Base-by-base conservation (phyloP, 1,140 invertebrate species). In the Cyclina sinensis region DNA sequence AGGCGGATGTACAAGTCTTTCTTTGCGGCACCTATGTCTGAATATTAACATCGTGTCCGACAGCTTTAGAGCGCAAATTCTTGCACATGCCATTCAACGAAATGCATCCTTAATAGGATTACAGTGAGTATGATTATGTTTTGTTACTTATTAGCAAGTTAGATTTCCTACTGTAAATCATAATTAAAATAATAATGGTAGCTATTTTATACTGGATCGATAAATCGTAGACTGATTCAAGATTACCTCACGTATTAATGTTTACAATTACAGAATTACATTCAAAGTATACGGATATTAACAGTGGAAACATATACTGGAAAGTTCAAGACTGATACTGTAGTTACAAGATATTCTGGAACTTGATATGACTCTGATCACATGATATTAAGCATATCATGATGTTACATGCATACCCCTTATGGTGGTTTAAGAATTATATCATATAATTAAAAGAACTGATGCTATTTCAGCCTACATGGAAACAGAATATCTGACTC, bases 101-200 rank as follows among this genome's bases (percentile, higher is more conserved):
- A 78, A 78, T 48, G 1, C 74, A 32, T 78, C 74, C 9, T 14
- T 78, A 1, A 27, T 78, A 57, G 74, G 74, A 9, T 35, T 78
- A 35, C 74, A 78, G 74, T 78, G 27, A 78, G 74, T 78, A 78
- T 27, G 16, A n/a, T n/a, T n/a, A n/a, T n/a, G n/a, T n/a, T n/a
- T n/a, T n/a, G n/a, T n/a, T n/a, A n/a, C n/a, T n/a, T n/a, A n/a
- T n/a, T n/a, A n/a, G n/a, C n/a, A n/a, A n/a, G n/a, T n/a, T n/a
- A n/a, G n/a, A n/a, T n/a, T n/a, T n/a, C n/a, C n/a, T n/a, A n/a
- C 48, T 51, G 48, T 51, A 18, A 9, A 51, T 51, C 9, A 51
- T 51, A 11, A 51, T 51, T 18, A 51, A 51, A 51, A 51, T 18
- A 51, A 9, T 9, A 51, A 11, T 51, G 48, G 9, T 9, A 51